Evolutionary conservation across 2,113 vertebrate genomes (phyloP).

Genomic region (Cyanoderma ruficeps): DNA sequence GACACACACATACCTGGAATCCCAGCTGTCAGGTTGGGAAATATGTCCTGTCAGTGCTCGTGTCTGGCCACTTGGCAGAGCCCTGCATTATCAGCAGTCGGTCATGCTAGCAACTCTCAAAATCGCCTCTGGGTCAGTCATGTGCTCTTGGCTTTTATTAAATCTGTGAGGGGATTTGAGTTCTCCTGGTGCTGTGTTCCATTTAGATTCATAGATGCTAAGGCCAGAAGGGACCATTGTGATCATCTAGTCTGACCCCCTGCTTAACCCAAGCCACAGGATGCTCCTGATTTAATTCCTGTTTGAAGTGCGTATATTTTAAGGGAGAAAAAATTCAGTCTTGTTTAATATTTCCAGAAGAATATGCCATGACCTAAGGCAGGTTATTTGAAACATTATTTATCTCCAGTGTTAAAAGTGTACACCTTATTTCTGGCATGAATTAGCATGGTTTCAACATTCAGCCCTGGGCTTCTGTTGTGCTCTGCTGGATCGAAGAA

Average conservation of each 20-base stretch:
- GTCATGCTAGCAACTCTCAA: slow-evolving; percentile 1
- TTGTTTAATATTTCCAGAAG: slow-evolving; percentile 9
- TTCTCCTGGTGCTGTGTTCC: slow-evolving; percentile 8
- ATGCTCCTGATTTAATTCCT: slow-evolving; percentile 4
- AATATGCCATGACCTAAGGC: not conserved
- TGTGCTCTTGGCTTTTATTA: slow-evolving; percentile 57
- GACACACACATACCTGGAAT: not conserved
- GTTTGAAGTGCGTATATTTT: not conserved
- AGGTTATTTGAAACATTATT: not conserved
- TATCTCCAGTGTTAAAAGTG: not conserved
- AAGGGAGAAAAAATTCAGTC: not conserved
- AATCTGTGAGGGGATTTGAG: slow-evolving; percentile 43
- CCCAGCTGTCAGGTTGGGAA: not conserved
- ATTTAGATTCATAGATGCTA: slow-evolving; percentile 24
- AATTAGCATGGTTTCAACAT: not conserved
- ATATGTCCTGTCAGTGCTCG: not conserved
- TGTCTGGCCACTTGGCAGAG: slow-evolving; percentile 46
- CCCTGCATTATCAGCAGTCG: slow-evolving; percentile 10
- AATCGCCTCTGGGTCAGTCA: slow-evolving; percentile 49
- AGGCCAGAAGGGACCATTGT: slow-evolving; percentile 10
- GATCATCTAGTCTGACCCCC: not conserved
- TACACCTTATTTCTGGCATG: not conserved
- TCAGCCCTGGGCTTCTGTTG: not conserved
- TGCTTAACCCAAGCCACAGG: not conserved
- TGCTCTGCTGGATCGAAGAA: not conserved